Evolutionary conservation across 1,140 invertebrate species (phyloP), one percentile per base, ranked within the genome.

Genomic region (Papilio aristodemus): DNA sequence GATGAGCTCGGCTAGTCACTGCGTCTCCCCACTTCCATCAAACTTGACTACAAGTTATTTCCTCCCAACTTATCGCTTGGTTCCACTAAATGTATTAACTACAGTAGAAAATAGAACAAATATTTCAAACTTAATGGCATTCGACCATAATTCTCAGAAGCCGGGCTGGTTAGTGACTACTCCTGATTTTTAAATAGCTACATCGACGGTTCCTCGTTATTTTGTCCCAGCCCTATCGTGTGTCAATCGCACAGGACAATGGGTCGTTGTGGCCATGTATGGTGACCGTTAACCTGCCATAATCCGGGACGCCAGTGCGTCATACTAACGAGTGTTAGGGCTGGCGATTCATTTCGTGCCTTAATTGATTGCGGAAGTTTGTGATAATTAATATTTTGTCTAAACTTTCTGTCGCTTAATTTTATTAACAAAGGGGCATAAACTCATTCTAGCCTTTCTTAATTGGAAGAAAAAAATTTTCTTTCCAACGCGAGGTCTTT

Each of bases 231-330:
- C 59, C 59, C 59, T 62, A 62, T 39, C 59, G 14, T 62, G 32
- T 62, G 59, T 62, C 59, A 38, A 38, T 62, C 36, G 27, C 14
- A 11, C 36, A n/a, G 59, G 32, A 62, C 59, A 62, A 62, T 62
- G 59, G 59, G 1, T 62, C 59, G 59, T 62, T 62, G 59, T 62
- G 59, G 1, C 59, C 59, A 39, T 39, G 59, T 62, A 62, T 62
- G 59, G 59, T 22, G 59, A 13, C 59, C 59, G 36, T 38, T 37
- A 62, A 62, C 59, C 59, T 62, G 32, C 59, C 59, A 37, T 62
- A 62, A 62, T 62, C 59, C 59, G 27, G 59, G 36, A 62, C 59
- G 17, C 36, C 59, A 62, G n/a, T 39, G 59, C 59, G 59, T 62
- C 59, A 62, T 38, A 38, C 32, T 62, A 62, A 62, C 14, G 32